Evolutionary conservation across 2,113 vertebrate genomes (phyloP).

Genomic region (Pungitius pungitius): DNA sequence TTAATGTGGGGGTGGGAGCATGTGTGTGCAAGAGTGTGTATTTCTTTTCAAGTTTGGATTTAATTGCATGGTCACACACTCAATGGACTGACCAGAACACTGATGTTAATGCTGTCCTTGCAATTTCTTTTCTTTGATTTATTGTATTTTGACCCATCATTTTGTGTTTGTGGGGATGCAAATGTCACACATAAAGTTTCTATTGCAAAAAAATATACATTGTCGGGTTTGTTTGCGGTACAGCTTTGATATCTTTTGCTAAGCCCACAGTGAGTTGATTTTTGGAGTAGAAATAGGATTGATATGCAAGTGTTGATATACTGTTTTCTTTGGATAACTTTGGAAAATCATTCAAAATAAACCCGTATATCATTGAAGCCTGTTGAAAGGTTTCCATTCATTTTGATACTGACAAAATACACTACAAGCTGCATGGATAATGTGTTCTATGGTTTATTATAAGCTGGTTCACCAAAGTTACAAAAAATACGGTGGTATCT

Average conservation of each 20-base stretch:
- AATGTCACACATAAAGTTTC: constrained; percentile 62
- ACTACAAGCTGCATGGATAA: neutral
- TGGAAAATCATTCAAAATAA: constrained; percentile 70
- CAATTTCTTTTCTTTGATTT: constrained; percentile 52
- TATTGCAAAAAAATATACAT: constrained; percentile 39
- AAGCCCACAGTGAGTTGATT: constrained; percentile 10
- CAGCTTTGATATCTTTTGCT: constrained; percentile 54
- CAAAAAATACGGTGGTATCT: neutral
- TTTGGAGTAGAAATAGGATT: constrained; percentile 24
- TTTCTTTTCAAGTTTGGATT: constrained; percentile 34
- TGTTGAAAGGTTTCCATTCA: constrained; percentile 33
- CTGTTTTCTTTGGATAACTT: constrained; percentile 56
- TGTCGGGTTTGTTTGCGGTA: constrained; percentile 56
- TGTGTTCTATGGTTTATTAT: neutral
- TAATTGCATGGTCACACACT: constrained; percentile 28
- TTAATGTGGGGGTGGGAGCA: constrained; percentile 28
- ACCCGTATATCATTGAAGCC: constrained; percentile 54
- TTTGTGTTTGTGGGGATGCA: constrained; percentile 73
- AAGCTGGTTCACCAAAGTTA: neutral
- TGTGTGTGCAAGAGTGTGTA: constrained; percentile 42
- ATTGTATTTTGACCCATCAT: constrained; percentile 45
- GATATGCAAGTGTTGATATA: constrained; percentile 47
- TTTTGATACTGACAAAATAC: constrained; percentile 6
- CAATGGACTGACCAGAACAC: constrained; percentile 19
- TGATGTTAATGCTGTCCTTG: constrained; percentile 48